Percentiles rank a stretch among this genome's conserved stretches.
Conservation (phyloP, 1,140 invertebrate species). For the Formica exsecta region DNA sequence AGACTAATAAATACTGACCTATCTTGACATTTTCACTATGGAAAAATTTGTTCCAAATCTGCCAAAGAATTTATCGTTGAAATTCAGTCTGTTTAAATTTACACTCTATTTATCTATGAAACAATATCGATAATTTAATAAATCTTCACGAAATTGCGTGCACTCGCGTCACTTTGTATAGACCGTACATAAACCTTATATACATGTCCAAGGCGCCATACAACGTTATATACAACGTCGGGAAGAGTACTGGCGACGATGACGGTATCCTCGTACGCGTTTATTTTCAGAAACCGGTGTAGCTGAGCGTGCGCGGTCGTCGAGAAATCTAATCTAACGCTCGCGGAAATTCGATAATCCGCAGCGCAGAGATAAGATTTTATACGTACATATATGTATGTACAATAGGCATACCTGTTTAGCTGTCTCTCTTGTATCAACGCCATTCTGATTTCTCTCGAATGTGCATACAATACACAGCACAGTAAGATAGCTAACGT, state of each 20-base stretch:
- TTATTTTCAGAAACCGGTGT: conserved; percentile 72
- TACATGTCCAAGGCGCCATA: conserved; percentile 39
- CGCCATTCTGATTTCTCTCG: conserved; percentile 31
- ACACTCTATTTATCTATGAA: neutral
- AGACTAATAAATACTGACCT: neutral
- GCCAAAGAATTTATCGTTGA: neutral
- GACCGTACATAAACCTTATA: neutral
- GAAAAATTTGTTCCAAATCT: neutral
- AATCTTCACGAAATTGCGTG: neutral
- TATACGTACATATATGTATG: neutral
- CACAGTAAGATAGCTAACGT: neutral
- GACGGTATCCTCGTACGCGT: conserved; percentile 64
- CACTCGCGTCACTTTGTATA: neutral
- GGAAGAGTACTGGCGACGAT: conserved; percentile 64
- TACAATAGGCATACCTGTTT: conserved; percentile 11
- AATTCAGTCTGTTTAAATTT: neutral
- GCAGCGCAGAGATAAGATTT: conserved; percentile 71
- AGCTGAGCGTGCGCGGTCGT: conserved; percentile 15
- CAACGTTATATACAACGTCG: conserved; percentile 27
- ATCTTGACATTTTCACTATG: neutral
- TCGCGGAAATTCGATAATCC: conserved; percentile 67
- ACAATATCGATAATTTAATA: conserved; percentile 10
- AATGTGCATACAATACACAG: neutral
- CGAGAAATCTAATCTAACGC: conserved; percentile 76
- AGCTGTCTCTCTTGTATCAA: conserved; percentile 17